Base-by-base conservation (phyloP, 2,113 vertebrate genomes). In the Mystacornis crossleyi region DNA sequence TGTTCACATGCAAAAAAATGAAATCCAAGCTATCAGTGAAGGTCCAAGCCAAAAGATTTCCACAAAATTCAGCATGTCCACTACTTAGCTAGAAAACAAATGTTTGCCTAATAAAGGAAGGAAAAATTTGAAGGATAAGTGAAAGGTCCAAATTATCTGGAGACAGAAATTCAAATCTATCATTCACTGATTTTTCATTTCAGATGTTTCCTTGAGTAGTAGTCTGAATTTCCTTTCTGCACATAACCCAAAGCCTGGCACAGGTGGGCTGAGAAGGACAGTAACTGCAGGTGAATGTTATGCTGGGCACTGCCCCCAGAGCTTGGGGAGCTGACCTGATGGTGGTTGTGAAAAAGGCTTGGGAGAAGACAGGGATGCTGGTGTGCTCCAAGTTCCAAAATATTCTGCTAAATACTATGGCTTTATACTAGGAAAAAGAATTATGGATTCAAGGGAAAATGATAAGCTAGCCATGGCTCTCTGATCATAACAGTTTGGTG, bases 331-430 rank as follows among this genome's bases (percentile, higher is more conserved):
- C 4, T 36, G 9, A 47, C 48, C 2, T 2, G 11, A 10, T 12
- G 6, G 11, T 50, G 0, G 0, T 4, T 64, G 26, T 60, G 58
- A 20, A 77, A 77, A 86, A 14, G 17, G 8, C 36, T 17, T 80
- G 16, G 23, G 8, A 86, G 28, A 73, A 83, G 31, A 31, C 14
- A 53, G 42, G 28, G 29, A 81, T 3, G 0, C 2, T 70, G 5
- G 19, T 55, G 15, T 53, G 8, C 11, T 77, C 14, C 25, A 26
- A 54, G 18, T 7, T 93, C 38, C 14, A 34, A 88, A 67, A 31
- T 72, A 15, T 62, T 89, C 81, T 88, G 17, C 33, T 86, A 47
- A 62, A 64, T 60, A 23, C 1, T 58, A 14, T 8, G 11, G 5
- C 7, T 65, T 43, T 84, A 9, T 36, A 34, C 8, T n/a, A 57